Conservation (phyloP, 2,888 invertebrate species). For the Temnothorax ravouxi region DNA sequence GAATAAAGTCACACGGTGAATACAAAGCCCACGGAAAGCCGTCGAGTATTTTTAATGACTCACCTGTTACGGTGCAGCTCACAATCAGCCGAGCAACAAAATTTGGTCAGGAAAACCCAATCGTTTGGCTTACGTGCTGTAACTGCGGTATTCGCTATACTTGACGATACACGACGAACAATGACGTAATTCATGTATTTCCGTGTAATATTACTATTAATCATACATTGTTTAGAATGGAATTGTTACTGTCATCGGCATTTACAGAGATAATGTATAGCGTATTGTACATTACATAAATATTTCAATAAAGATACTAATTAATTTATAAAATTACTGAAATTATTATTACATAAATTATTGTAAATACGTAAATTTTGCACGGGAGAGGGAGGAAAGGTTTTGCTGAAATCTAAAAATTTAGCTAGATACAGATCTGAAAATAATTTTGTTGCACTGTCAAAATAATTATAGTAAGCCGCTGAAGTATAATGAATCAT, state of each 20-base stretch:
- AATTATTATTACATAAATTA: background rate
- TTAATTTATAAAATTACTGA: background rate
- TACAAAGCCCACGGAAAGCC: constrained; percentile 47
- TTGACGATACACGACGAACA: background rate
- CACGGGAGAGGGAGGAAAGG: too few species aligned
- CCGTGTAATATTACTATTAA: constrained; percentile 17
- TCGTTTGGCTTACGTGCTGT: constrained; percentile 45
- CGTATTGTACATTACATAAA: background rate
- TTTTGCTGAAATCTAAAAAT: too few species aligned
- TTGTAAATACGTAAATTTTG: background rate
- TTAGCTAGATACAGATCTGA: too few species aligned
- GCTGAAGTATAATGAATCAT: too few species aligned
- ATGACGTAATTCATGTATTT: constrained; percentile 28
- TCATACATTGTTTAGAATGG: constrained; percentile 29
- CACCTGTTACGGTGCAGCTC: constrained; percentile 37
- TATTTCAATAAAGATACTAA: background rate
- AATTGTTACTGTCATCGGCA: background rate
- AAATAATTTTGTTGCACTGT: too few species aligned
- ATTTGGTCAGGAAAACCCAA: constrained; percentile 72
- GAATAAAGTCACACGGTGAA: constrained; percentile 12
- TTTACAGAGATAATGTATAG: background rate
- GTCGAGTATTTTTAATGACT: constrained; percentile 59
- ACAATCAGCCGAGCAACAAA: constrained; percentile 38
- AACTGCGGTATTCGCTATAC: constrained; percentile 25
- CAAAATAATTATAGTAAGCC: too few species aligned